Evolutionary conservation across 2,113 vertebrate genomes (phyloP).

Genomic region (Ptyas mucosa): DNA sequence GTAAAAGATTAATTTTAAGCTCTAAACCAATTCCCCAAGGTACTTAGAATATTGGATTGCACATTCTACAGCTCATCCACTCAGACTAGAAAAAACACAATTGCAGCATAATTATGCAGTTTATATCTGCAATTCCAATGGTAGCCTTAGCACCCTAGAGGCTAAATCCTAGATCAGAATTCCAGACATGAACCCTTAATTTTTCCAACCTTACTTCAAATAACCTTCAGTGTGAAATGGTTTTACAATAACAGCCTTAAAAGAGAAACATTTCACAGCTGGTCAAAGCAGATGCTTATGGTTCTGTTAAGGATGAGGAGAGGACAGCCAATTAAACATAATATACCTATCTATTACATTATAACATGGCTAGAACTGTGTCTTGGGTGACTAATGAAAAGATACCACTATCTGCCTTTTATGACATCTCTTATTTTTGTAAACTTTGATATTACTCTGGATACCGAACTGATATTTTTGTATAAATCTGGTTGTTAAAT

Average conservation of each 20-base stretch:
- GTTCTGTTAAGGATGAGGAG: background rate
- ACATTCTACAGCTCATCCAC: slow-evolving; percentile 37
- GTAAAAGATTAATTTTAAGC: slow-evolving; percentile 55
- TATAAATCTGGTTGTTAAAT: too few relatives aligned
- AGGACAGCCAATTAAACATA: background rate
- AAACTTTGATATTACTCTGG: too few relatives aligned
- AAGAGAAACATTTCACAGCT: background rate
- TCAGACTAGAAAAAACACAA: slow-evolving; percentile 23
- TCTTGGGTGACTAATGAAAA: background rate
- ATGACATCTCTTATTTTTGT: too few relatives aligned
- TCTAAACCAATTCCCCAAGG: slow-evolving; percentile 50
- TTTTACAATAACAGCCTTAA: background rate
- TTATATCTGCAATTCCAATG: slow-evolving; percentile 45
- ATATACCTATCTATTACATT: background rate
- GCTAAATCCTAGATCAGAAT: slow-evolving; percentile 1
- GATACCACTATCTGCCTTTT: background rate
- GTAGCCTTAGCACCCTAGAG: slow-evolving; percentile 27
- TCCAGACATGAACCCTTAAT: slow-evolving; percentile 20
- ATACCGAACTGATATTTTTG: too few relatives aligned
- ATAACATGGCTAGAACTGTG: background rate
- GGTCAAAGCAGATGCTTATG: background rate
- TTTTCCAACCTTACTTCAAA: slow-evolving; percentile 34
- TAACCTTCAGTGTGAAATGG: background rate
- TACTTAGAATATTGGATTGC: slow-evolving; percentile 31
- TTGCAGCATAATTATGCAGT: slow-evolving; percentile 22